Evolutionary conservation across 1,140 invertebrate species (phyloP).

Genomic region (Acromyrmex heyeri): DNA sequence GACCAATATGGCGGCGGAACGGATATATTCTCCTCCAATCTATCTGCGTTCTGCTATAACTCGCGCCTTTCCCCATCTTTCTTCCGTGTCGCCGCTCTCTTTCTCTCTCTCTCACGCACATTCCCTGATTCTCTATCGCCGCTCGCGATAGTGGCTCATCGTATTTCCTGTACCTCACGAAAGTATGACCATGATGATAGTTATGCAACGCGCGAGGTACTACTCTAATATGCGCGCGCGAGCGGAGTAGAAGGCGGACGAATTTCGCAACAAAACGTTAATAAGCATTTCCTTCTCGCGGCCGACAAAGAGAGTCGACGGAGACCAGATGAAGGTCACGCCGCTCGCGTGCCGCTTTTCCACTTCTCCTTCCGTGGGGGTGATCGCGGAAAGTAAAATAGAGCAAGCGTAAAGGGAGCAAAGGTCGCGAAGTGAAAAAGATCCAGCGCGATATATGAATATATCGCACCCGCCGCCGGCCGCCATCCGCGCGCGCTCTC

Average conservation of each 20-base stretch:
- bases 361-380: not conserved
- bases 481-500: not conserved
- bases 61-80: conserved; percentile 49
- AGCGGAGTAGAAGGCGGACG: not conserved
- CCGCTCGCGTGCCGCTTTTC: not conserved
- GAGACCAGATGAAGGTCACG: conserved; percentile 47
- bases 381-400: conserved; percentile 35
- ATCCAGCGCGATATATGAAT: not conserved
- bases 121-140: conserved; percentile 15
- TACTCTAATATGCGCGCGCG: conserved; percentile 25
- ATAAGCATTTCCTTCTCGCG: conserved; percentile 26
- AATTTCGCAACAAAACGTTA: conserved; percentile 30
- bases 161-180: conserved; percentile 25
- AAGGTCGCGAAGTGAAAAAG: conserved; percentile 44
- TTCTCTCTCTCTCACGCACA: not conserved
- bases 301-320: conserved; percentile 10
- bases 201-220: conserved; percentile 46
- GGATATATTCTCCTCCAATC: conserved; percentile 74
- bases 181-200: conserved; percentile 53
- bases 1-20: conserved; percentile 78
- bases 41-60: conserved; percentile 62
- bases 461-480: not conserved
- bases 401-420: conserved; percentile 30
- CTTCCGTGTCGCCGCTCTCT: not conserved
- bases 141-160: not conserved